phyloP scores from a whole-genome alignment of 2,888 invertebrate species.

The Linhomoeus sp. region DNA sequence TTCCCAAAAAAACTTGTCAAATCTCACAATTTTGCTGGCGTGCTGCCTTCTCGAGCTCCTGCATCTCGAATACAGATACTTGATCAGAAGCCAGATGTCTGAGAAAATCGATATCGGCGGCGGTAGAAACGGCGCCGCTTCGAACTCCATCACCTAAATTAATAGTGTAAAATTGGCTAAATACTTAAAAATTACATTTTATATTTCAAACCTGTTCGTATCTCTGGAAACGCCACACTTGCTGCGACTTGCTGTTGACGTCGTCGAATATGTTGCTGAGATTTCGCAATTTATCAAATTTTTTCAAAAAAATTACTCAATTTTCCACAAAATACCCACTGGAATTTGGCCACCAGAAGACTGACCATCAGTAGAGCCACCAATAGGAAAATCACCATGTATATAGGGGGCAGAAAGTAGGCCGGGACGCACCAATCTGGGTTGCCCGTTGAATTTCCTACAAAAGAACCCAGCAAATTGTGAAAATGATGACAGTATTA shows the following conservation, averaged over 20 bases:
- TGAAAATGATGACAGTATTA: too few species aligned
- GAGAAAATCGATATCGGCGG: constrained; percentile 56
- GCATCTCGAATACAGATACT: too few species aligned
- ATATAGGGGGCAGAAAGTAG: constrained; percentile 71
- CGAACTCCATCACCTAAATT: constrained; percentile 96
- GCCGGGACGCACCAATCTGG: constrained; percentile 31
- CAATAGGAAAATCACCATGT: constrained; percentile 85
- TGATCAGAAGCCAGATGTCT: too few species aligned
- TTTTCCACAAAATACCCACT: constrained; percentile 42
- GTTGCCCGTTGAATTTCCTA: too few species aligned
- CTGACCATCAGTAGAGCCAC: constrained; percentile 90
- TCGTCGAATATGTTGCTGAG: constrained; percentile 39
- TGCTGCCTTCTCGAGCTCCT: too few species aligned
- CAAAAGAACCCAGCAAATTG: too few species aligned
- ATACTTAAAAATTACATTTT: too few species aligned
- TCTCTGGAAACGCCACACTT: constrained; percentile 97
- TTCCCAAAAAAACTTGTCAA: too few species aligned
- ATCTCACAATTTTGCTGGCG: too few species aligned
- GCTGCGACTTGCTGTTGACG: constrained; percentile 83
- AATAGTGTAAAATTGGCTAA: too few species aligned
- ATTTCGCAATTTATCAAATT: too few species aligned
- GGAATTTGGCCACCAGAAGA: constrained; percentile 92
- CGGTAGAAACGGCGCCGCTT: constrained; percentile 83
- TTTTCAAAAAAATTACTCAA: too few species aligned
- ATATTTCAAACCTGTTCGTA: constrained; percentile 81